These are phyloP conservation scores for Acanthopleura granulata DNA, from an alignment of 2,888 invertebrate species.

Conservation along the genomic window DNA sequence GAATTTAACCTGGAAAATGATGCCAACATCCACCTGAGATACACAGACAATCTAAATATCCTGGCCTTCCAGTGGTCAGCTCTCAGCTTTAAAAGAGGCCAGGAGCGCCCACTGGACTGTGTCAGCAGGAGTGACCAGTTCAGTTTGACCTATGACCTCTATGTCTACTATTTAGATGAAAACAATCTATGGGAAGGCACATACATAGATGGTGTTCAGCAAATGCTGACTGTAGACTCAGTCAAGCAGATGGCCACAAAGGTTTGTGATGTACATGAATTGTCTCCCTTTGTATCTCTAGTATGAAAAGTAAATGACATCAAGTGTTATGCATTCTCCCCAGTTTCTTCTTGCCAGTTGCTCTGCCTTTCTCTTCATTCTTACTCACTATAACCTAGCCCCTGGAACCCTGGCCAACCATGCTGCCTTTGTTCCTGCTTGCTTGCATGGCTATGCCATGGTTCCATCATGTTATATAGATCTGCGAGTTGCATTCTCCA, in stretches of 20 bases:
- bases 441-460: no score
- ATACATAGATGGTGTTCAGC: conserved; percentile 76
- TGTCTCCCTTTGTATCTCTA: background rate
- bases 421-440: no score
- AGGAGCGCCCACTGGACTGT: conserved; percentile 64
- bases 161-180: conserved; percentile 77
- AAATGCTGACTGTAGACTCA: conserved; percentile 74
- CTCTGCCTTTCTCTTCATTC: no score
- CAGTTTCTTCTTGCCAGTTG: no score
- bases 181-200: conserved; percentile 72
- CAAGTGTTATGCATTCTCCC: no score
- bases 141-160: conserved; percentile 73
- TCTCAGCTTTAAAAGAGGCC: conserved; percentile 67
- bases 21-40: conserved; percentile 71
- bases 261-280: conserved; percentile 27
- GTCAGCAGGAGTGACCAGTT: conserved; percentile 65
- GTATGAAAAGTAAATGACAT: no score
- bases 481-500: no score
- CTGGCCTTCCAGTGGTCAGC: conserved; percentile 73
- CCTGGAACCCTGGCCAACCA: no score
- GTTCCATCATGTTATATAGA: no score
- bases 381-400: no score
- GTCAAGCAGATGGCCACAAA: conserved; percentile 34
- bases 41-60: conserved; percentile 70
- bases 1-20: conserved; percentile 76